phyloP scores from a whole-genome alignment of 2,113 vertebrate species.

The Odobenus rosmarus region DNA sequence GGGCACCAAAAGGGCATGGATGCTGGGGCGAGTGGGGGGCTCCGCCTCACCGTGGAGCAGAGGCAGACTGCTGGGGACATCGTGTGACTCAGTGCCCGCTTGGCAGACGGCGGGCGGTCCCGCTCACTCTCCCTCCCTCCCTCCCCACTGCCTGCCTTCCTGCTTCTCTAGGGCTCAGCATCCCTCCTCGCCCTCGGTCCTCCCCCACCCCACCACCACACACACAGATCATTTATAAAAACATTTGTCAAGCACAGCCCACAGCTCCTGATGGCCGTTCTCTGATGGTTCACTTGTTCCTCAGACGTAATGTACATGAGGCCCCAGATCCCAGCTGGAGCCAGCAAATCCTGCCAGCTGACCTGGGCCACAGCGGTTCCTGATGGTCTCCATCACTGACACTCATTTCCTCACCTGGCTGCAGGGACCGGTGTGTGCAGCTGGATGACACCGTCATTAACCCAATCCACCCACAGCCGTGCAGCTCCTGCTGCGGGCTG shows the following conservation, averaged over 20 bases:
- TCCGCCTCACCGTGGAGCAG: background rate
- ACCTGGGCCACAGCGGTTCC: background rate
- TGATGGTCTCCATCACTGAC: background rate
- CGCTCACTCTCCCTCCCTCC: background rate
- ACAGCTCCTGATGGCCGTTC: background rate
- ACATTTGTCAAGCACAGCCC: background rate
- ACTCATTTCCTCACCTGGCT: background rate
- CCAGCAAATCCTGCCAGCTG: background rate
- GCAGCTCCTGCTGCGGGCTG: background rate
- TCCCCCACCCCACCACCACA: background rate
- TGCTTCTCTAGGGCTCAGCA: background rate
- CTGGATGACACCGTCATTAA: background rate
- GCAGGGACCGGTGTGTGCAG: background rate
- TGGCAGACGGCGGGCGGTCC: rapidly evolving
- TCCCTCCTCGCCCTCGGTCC: background rate
- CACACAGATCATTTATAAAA: background rate
- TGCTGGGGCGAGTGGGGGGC: background rate
- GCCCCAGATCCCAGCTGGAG: background rate
- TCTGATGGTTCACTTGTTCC: background rate
- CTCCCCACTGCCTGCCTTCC: no score
- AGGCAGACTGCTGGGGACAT: rapidly evolving
- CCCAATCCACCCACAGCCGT: background rate
- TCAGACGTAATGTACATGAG: background rate
- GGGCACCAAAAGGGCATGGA: no score
- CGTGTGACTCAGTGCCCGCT: rapidly evolving